Percentiles rank a stretch among this genome's conserved stretches.
These are phyloP conservation scores for Drosophila testacea DNA, from an alignment of 2,888 invertebrate species.

Conservation along the genomic window DNA sequence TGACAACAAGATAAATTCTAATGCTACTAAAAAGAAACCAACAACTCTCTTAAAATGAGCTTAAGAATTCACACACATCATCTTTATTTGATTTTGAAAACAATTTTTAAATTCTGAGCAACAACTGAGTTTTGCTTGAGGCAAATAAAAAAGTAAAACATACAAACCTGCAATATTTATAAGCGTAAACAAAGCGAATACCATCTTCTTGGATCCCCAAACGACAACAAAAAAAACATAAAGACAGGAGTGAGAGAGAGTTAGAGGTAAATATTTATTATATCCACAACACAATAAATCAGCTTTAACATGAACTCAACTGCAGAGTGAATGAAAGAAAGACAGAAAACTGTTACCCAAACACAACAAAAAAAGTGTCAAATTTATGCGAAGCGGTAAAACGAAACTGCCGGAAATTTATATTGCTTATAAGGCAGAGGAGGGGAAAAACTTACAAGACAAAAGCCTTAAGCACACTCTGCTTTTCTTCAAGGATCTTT, in stretches of 20 bases:
- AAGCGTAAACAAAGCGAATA: conserved; percentile 5
- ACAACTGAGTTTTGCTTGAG: conserved; percentile 5
- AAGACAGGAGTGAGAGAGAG: conserved; percentile 19
- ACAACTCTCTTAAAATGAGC: conserved; percentile 7
- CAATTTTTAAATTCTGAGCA: conserved; percentile 9
- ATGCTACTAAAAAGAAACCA: neutral
- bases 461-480: conserved; percentile 37
- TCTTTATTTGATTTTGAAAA: conserved; percentile 10
- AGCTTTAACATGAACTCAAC: conserved; percentile 54
- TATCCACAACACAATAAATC: conserved; percentile 57
- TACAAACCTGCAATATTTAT: conserved; percentile 11
- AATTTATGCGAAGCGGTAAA: conserved; percentile 70
- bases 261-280: conserved; percentile 69
- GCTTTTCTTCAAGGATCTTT: conserved; percentile 58
- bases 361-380: conserved; percentile 37
- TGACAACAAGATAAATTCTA: conserved; percentile 22
- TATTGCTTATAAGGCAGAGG: conserved; percentile 60
- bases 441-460: conserved; percentile 37
- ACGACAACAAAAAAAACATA: conserved; percentile 7
- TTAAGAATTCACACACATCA: conserved; percentile 12
- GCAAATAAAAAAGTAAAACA: conserved; percentile 2
- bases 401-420: conserved; percentile 73
- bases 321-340: conserved; percentile 20
- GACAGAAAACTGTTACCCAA: conserved; percentile 26
- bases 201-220: conserved; percentile 1